A percentile compares a stretch with the other conserved stretches of the same genome.
Evolutionary conservation across 2,888 invertebrate species (phyloP).

Genomic region (Calameuta idolon): DNA sequence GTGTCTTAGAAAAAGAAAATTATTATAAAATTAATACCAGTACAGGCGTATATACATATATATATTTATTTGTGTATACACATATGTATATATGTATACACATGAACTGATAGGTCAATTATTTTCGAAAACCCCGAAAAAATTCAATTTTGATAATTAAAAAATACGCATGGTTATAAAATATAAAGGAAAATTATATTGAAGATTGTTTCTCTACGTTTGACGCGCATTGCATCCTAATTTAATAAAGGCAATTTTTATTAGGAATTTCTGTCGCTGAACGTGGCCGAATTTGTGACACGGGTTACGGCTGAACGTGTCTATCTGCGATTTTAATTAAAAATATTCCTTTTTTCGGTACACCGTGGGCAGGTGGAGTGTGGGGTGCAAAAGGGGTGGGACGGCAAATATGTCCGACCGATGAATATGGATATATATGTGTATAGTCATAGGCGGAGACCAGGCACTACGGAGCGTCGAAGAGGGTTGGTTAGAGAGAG

Average conservation of each 20-base stretch:
- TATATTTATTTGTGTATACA: no score
- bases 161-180: background rate
- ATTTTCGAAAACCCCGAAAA: background rate
- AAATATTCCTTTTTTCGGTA: conserved; percentile 35
- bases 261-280: conserved; percentile 14
- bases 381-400: conserved; percentile 11
- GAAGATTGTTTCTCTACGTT: background rate
- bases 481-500: conserved; percentile 49
- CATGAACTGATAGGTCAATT: conserved; percentile 8
- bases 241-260: conserved; percentile 34
- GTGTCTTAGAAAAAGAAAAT: background rate
- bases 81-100: background rate
- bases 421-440: conserved; percentile 70
- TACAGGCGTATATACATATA: background rate
- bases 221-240: conserved; percentile 12
- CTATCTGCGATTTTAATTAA: conserved; percentile 45
- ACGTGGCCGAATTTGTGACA: conserved; percentile 12
- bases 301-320: background rate
- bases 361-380: background rate
- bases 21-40: background rate
- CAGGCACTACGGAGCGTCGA: conserved; percentile 50
- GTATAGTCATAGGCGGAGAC: conserved; percentile 56
- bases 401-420: conserved; percentile 1
- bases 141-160: background rate
- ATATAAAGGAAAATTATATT: background rate